Percentiles rank a stretch among this genome's conserved stretches.
Conservation (phyloP, 2,888 invertebrate genomes). For the Girardia tigrina region DNA sequence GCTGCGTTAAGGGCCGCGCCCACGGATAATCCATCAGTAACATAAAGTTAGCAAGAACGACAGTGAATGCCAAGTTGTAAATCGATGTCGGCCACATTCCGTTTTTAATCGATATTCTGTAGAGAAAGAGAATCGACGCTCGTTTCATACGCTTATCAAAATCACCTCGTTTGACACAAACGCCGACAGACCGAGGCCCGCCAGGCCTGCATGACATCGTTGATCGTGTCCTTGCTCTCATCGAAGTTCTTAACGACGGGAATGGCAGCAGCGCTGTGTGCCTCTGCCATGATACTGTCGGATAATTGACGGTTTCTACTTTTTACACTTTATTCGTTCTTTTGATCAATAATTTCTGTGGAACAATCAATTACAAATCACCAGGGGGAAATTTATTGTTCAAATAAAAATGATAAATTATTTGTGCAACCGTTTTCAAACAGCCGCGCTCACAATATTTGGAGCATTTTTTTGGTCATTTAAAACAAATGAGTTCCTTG, state of each 20-base stretch:
- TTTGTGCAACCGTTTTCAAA: too few relatives aligned
- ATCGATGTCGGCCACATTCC: slow-evolving; percentile 27
- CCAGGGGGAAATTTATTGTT: too few relatives aligned
- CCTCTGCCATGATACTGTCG: slow-evolving; percentile 16
- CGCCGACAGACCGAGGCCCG: not conserved
- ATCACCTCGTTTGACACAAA: not conserved
- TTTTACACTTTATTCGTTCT: too few relatives aligned
- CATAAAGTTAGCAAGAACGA: not conserved
- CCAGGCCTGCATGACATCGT: not conserved
- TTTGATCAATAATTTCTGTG: too few relatives aligned
- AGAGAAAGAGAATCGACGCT: not conserved
- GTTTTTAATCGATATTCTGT: slow-evolving; percentile 20
- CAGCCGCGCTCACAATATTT: too few relatives aligned
- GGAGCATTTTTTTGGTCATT: too few relatives aligned
- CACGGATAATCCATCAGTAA: not conserved
- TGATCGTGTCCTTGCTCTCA: not conserved
- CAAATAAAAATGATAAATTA: too few relatives aligned
- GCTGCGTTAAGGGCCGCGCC: not conserved
- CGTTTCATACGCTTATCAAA: not conserved
- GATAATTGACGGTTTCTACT: too few relatives aligned
- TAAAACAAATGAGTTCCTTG: too few relatives aligned
- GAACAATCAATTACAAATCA: too few relatives aligned
- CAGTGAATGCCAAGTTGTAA: not conserved
- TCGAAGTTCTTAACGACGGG: slow-evolving; percentile 10
- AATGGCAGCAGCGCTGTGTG: not conserved